Evolutionary conservation across 2,113 vertebrate genomes (phyloP), one percentile per base, ranked within the genome.

Genomic region (Ameiurus melas): DNA sequence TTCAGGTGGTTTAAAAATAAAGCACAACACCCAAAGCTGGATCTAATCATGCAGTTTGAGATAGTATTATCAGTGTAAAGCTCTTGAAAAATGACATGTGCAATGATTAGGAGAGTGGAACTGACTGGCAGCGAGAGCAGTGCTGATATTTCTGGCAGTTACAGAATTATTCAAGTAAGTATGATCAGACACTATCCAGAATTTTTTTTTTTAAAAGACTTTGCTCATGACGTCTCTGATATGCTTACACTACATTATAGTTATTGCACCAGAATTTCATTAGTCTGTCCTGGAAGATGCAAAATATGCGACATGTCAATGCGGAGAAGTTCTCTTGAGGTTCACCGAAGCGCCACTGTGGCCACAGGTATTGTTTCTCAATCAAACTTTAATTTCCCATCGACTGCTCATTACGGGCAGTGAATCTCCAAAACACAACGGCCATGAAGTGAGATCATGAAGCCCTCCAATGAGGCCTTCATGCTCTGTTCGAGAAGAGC

Each of bases 401-500:
- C 14, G 7, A 36, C 68, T 68, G 13, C 83, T 90, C 71, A 58
- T 87, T 89, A 58, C 19, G 27, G 68, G 30, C 53, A 71, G 22
- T n/a, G 6, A 66, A 88, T 83, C 57, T 43, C n/a, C 53, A 20
- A 19, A 51, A 66, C 90, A 94, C 90, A 93, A 93, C 88, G 89
- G 43, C 90, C 92, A 91, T 91, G 89, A 90, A 89, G 88, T 90
- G 87, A 90, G 92, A 91, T 90, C 89, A 43, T 85, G 90, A 93
- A 89, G 22, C 90, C 93, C 93, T 89, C 89, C 90, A 92, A 92
- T 94, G 93, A 94, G 92, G 88, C 87, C 93, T 93, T 95, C 95
- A 94, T 94, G 94, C 95, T 95, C 95, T 95, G 95, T 95, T 95
- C 93, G 94, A 88, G 87, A 93, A 94, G 95, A 95, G 94, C 92